These are phyloP conservation scores for Kryptopterus vitreolus DNA, from an alignment of 2,797 vertebrate genomes.

Conservation along the genomic window DNA sequence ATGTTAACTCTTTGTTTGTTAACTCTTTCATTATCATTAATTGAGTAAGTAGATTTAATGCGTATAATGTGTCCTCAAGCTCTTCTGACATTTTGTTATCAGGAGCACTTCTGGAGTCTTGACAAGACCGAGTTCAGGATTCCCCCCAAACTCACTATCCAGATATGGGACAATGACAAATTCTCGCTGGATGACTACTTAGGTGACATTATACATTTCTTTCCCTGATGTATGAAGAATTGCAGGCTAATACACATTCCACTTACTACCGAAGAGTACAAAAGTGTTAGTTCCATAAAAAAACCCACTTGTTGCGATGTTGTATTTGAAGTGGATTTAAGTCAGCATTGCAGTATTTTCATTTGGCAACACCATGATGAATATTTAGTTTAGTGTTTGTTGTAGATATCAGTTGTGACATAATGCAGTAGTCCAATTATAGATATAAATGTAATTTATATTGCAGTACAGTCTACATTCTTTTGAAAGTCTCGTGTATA, in stretches of 20 bases:
- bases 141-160: conserved; percentile 88
- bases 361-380: not conserved
- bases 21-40: not conserved
- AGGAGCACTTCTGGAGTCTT: conserved; percentile 98
- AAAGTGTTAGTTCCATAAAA: not conserved
- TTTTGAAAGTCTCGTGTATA: not conserved
- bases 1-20: not conserved
- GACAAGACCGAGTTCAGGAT: conserved; percentile 94
- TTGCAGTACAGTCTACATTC: not conserved
- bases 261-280: not conserved
- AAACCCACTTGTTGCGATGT: no score
- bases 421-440: not conserved
- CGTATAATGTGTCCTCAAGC: not conserved
- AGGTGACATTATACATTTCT: conserved; percentile 71
- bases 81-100: conserved; percentile 23
- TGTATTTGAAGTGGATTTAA: not conserved
- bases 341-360: not conserved
- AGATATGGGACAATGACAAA: conserved; percentile 99
- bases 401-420: not conserved
- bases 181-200: conserved; percentile 97
- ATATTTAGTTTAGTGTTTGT: not conserved
- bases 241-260: not conserved
- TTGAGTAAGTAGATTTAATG: not conserved
- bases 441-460: not conserved
- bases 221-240: not conserved